phyloP scores from a whole-genome alignment of 2,113 vertebrate genomes.

The Leucoraja erinaceus region DNA sequence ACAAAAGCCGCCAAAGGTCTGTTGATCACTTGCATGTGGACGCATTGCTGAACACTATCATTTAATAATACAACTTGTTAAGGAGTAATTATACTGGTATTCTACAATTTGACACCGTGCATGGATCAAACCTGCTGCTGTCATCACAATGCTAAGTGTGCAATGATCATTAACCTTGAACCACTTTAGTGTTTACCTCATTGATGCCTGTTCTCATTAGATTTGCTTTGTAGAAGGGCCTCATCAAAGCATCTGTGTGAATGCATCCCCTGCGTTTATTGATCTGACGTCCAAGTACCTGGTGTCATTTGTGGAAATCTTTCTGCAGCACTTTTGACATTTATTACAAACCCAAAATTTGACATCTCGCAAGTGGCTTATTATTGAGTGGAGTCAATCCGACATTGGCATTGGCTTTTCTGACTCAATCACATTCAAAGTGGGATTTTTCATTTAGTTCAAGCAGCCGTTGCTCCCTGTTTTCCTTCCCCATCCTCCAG shows the following conservation, averaged over 20 bases:
- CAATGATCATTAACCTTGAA: constrained; percentile 25
- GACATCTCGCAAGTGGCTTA: constrained; percentile 4
- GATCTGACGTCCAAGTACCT: not conserved
- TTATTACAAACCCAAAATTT: constrained; percentile 15
- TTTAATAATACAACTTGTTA: not conserved
- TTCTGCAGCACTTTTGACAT: not conserved
- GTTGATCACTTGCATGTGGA: not conserved
- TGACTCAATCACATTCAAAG: not conserved
- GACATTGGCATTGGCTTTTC: constrained; percentile 1
- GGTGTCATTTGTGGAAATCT: not conserved
- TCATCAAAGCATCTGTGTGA: not conserved
- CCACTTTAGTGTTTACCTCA: not conserved
- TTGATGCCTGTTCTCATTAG: not conserved
- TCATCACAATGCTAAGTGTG: not conserved
- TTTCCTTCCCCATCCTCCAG: too few species aligned
- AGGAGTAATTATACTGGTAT: not conserved
- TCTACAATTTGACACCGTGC: not conserved
- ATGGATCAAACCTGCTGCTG: not conserved
- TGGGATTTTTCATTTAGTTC: not conserved
- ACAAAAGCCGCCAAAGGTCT: not conserved
- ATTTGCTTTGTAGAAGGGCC: not conserved
- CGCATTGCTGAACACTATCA: not conserved
- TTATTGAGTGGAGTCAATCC: constrained; percentile 11
- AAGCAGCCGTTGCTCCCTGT: not conserved
- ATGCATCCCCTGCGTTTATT: not conserved